Evolutionary conservation across 2,888 invertebrate species (phyloP).

Genomic region (Lissocephala sabroskyi): DNA sequence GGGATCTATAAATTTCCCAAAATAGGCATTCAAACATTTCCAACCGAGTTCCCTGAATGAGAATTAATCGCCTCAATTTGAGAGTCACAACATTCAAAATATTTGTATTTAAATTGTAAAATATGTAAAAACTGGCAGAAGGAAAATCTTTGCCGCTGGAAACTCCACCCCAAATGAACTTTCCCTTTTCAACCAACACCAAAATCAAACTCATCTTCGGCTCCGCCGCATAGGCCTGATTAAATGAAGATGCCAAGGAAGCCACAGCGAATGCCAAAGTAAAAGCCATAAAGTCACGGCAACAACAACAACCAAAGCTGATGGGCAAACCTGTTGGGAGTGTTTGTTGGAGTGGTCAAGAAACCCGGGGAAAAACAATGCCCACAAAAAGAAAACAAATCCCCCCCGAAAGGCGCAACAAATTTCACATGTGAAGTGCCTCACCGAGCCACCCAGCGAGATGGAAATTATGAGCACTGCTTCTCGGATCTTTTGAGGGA

Average conservation of each 20-base stretch:
- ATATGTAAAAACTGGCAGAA: slow-evolving; percentile 33
- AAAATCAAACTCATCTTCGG: slow-evolving; percentile 17
- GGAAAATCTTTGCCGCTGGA: slow-evolving; percentile 12
- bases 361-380: slow-evolving; percentile 10
- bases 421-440: slow-evolving; percentile 16
- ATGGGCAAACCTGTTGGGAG: slow-evolving; percentile 44
- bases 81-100: slow-evolving; percentile 48
- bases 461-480: too few species aligned
- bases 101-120: slow-evolving; percentile 41
- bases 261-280: slow-evolving; percentile 18
- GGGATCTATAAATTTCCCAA: too few species aligned
- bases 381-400: slow-evolving; percentile 1
- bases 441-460: slow-evolving; percentile 8
- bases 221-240: slow-evolving; percentile 15
- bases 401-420: background rate
- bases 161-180: slow-evolving; percentile 51
- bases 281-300: slow-evolving; percentile 43
- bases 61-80: slow-evolving; percentile 20
- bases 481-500: too few species aligned
- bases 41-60: slow-evolving; percentile 17
- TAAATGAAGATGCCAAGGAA: slow-evolving; percentile 60
- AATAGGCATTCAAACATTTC: slow-evolving; percentile 11
- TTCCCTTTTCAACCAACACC: slow-evolving; percentile 45
- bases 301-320: slow-evolving; percentile 11
- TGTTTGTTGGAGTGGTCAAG: slow-evolving; percentile 31